Base-by-base conservation (phyloP, 2,113 vertebrate species). In the Meleagris gallopavo region DNA sequence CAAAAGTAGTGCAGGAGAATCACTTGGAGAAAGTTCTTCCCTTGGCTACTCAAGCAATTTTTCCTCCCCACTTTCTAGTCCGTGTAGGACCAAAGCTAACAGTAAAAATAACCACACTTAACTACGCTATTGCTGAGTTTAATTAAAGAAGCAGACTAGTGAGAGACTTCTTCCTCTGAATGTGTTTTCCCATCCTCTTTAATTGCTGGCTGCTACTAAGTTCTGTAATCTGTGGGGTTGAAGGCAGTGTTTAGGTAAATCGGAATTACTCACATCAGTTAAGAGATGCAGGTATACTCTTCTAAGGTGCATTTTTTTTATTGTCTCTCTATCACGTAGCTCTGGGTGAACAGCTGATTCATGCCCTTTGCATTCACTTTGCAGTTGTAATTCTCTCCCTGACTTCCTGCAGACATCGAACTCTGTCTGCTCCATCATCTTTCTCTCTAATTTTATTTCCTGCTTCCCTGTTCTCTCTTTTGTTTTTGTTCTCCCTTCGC, bases 161-260 rank as follows among this genome's bases (percentile, higher is more conserved):
- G 89, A 76, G 6, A 84, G 82, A 34, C n/a, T 80, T 83, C 74
- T 89, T 87, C 22, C 8, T 34, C 58, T 61, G 43, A 34, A 29
- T 29, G 10, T 79, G 61, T 75, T 84, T 84, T 65, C 11, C 6
- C 2, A 4, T 86, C 15, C 11, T 81, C n/a, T 78, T 78, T 82
- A 69, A 70, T 89, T 79, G 55, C 80, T 89, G 75, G 34, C 67
- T 94, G 46, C 46, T 66, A 46, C 62, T 34, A 57, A n/a, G 22
- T 80, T 60, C 58, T 80, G 20, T 34, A 74, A 83, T 88, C 55
- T 82, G 22, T 91, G 85, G 77, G 87, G 30, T 55, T 29, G 64
- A 79, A 94, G 89, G 71, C 74, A 77, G 8, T 43, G 29, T 41
- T 92, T 74, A 87, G 55, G 78, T 91, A 91, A 87, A 77, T 94